Percentiles rank a stretch among this genome's conserved stretches.
These are phyloP conservation scores for Cyanoliseus patagonus DNA, from an alignment of 2,113 vertebrate genomes.

Conservation along the genomic window DNA sequence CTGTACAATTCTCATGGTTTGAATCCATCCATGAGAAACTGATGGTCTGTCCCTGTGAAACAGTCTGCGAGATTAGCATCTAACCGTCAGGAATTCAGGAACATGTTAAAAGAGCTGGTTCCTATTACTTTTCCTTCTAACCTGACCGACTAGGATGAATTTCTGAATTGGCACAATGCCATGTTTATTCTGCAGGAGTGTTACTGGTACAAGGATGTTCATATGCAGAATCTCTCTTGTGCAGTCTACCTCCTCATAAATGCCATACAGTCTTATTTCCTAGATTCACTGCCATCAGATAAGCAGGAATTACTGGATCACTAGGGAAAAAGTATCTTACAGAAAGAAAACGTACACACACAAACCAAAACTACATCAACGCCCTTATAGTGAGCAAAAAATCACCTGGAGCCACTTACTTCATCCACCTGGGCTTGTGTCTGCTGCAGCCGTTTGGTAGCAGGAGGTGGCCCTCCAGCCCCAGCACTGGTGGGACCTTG, in stretches of 20 bases:
- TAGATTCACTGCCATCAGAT: background rate
- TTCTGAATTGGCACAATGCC: background rate
- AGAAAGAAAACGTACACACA: background rate
- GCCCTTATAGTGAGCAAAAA: background rate
- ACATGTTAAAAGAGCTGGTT: background rate
- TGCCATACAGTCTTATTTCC: background rate
- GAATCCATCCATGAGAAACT: background rate
- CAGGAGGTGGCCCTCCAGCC: slow-evolving; percentile 47
- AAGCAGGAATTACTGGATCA: background rate
- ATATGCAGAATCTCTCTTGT: background rate
- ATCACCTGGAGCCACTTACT: slow-evolving; percentile 67
- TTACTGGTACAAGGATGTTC: background rate
- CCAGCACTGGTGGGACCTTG: slow-evolving; percentile 70
- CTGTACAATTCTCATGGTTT: background rate
- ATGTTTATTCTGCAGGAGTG: background rate
- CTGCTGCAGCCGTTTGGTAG: slow-evolving; percentile 87
- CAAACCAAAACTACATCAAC: background rate
- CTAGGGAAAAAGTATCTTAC: background rate
- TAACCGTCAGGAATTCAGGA: background rate
- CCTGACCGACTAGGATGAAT: background rate
- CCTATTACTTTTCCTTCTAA: background rate
- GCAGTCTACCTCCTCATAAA: background rate
- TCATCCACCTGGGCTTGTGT: slow-evolving; percentile 92
- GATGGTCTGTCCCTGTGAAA: background rate
- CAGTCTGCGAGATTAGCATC: background rate